Evolutionary conservation across 2,113 vertebrate genomes (phyloP).

Genomic region (Tychaedon coryphoeus): DNA sequence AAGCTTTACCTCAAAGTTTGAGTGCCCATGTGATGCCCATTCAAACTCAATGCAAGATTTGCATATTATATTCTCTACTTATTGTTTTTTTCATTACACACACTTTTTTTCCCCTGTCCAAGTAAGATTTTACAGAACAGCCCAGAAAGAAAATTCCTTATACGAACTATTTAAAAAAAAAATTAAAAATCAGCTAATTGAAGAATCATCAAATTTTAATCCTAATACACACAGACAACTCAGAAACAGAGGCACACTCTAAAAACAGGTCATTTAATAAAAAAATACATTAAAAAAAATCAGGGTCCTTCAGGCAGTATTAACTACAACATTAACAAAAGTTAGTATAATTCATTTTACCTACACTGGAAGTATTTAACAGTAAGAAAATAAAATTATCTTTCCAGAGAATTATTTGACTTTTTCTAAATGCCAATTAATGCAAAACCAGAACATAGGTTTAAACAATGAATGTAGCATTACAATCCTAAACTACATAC

Average conservation of each 20-base stretch:
- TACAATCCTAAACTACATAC: neutral
- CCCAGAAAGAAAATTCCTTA: neutral
- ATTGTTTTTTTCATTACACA: neutral
- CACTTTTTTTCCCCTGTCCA: neutral
- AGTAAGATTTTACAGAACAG: neutral
- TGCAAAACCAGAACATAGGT: neutral
- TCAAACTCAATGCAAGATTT: neutral
- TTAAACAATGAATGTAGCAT: neutral
- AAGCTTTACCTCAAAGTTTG: neutral
- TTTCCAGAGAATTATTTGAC: neutral
- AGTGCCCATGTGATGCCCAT: neutral
- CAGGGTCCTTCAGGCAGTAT: neutral
- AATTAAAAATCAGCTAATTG: neutral
- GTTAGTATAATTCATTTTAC: neutral
- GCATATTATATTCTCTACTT: neutral
- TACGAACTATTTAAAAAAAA: neutral
- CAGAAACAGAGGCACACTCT: neutral
- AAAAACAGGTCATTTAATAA: neutral
- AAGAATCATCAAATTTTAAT: neutral
- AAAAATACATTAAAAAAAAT: neutral
- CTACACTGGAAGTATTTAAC: neutral
- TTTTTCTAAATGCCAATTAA: neutral
- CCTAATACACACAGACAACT: neutral
- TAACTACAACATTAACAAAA: neutral
- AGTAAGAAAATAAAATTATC: neutral